These are phyloP conservation scores for Orgyia antiqua DNA, from an alignment of 2,888 invertebrate species.

Conservation along the genomic window DNA sequence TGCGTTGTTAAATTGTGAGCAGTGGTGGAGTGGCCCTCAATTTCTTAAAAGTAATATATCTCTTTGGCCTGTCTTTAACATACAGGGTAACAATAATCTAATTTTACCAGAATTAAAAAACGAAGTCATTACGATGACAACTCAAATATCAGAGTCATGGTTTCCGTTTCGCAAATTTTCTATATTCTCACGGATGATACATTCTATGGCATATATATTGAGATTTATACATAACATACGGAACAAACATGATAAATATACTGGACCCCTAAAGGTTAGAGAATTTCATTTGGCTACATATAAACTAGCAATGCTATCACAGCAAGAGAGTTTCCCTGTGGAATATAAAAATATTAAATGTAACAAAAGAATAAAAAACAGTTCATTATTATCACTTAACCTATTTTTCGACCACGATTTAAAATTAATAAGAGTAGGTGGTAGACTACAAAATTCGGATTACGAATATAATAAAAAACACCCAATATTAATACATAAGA, in stretches of 20 bases:
- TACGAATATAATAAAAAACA: slow-evolving; percentile 9
- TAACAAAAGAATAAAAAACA: background rate
- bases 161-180: background rate
- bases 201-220: background rate
- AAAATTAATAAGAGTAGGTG: slow-evolving; percentile 7
- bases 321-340: background rate
- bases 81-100: background rate
- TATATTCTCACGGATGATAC: background rate
- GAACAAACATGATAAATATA: background rate
- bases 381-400: background rate
- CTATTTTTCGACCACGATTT: background rate
- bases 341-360: background rate
- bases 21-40: background rate
- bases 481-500: slow-evolving; percentile 6
- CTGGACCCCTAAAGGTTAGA: background rate
- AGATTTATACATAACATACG: background rate
- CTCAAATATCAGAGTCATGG: background rate
- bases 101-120: background rate
- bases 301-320: background rate
- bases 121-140: background rate
- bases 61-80: background rate
- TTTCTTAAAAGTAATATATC: background rate
- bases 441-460: slow-evolving; percentile 9
- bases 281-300: too few species aligned
- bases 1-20: background rate